Percentiles rank a stretch among this genome's conserved stretches.
Evolutionary conservation across 2,797 vertebrate genomes (phyloP).

Genomic region (Spea hammondii): DNA sequence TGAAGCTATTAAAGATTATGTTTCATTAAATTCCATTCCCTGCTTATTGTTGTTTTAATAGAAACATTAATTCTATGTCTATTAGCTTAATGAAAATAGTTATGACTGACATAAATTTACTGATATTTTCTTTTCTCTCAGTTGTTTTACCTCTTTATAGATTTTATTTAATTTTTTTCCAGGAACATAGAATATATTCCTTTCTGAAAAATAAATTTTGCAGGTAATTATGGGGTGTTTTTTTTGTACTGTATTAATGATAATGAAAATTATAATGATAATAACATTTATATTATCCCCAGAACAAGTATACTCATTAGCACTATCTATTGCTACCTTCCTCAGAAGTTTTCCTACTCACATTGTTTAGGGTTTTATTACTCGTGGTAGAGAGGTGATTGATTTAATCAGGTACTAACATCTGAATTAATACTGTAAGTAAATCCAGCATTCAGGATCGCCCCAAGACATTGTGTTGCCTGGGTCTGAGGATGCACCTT

Average conservation of each 20-base stretch:
- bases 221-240: not conserved
- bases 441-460: no score
- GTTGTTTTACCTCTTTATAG: slow-evolving; percentile 19
- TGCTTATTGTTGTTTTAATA: slow-evolving; percentile 58
- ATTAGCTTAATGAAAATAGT: slow-evolving; percentile 50
- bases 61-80: slow-evolving; percentile 57
- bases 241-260: not conserved
- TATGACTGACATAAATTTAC: slow-evolving; percentile 15
- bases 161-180: slow-evolving; percentile 18
- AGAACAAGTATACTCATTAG: no score
- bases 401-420: no score
- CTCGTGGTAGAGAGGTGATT: no score
- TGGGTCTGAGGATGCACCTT: no score
- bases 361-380: no score
- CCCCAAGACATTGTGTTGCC: no score
- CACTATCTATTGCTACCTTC: no score
- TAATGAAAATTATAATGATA: no score
- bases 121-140: slow-evolving; percentile 27
- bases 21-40: slow-evolving; percentile 54
- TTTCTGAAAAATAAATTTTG: slow-evolving; percentile 1
- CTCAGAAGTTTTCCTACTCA: no score
- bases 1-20: slow-evolving; percentile 56
- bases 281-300: no score
- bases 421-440: no score
- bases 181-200: not conserved